Evolutionary conservation across 2,797 vertebrate genomes (phyloP).

Genomic region (Pseudocheirus occidentalis): DNA sequence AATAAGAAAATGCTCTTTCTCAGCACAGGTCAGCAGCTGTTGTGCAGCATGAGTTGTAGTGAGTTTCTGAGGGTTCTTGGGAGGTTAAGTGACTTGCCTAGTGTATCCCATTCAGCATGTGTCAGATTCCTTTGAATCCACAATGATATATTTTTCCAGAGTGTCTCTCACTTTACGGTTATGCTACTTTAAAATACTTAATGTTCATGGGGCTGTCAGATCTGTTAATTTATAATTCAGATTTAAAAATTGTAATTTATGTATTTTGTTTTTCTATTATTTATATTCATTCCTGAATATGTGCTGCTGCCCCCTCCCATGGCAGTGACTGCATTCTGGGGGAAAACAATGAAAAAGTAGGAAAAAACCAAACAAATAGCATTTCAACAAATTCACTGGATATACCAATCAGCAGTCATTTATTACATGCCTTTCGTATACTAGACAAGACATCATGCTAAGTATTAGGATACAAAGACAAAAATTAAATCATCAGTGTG

Average conservation of each 20-base stretch:
- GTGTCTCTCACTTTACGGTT: neutral
- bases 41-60: neutral
- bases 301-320: neutral
- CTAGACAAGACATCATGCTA: neutral
- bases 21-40: neutral
- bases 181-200: neutral
- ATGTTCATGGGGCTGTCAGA: neutral
- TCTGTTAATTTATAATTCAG: neutral
- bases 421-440: neutral
- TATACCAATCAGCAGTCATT: neutral
- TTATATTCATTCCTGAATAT: neutral
- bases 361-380: neutral
- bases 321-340: neutral
- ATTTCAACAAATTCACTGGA: neutral
- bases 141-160: neutral
- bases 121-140: neutral
- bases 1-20: neutral
- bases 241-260: neutral
- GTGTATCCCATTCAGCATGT: neutral
- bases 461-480: neutral
- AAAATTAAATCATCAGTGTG: neutral
- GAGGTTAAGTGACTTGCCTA: neutral
- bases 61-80: neutral
- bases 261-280: neutral
- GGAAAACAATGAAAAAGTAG: neutral